Base-by-base conservation (phyloP, 2,888 invertebrate genomes). In the Muschampia plurimacula region DNA sequence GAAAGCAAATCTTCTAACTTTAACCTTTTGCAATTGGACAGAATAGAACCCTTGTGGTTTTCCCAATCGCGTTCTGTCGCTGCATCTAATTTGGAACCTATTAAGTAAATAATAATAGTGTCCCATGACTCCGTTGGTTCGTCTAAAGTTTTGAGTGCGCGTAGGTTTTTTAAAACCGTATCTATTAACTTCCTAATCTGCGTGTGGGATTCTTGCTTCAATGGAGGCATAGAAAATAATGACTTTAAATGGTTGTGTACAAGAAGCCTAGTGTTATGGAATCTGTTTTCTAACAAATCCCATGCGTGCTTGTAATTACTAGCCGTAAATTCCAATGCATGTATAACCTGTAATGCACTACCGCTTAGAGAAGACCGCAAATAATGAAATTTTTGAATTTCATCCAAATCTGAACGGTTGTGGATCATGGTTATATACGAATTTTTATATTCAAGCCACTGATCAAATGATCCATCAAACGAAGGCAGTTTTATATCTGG, bases 251-350 rank as follows among this genome's bases (percentile, higher is more conserved):
- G 59, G 13, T 59, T 59, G 59, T 59, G 59, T 32, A 59, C 32
- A 2, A 59, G 59, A 59, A 59, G 59, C 7, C 59, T 59, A 32
- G 59, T 59, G 13, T 59, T 59, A 59, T 59, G 59, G 32, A 59
- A 59, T 59, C 59, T 59, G 59, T 59, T 59, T 59, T 59, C 57
- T 59, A 59, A 59, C 13, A 59, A 32, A 28, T 59, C 57, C 57
- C 57, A 59, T 32, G 57, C 57, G 32, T 59, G 57, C 1, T 32
- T 59, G 32, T 59, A 59, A 59, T 59, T 59, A 59, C 59, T 32
- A 59, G 57, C 57, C 13, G 57, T 28, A 10, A 59, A 59, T 59
- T 59, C 57, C 9, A 59, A 59, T 32, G 57, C 57, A 13, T 59
- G 57, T 59, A 59, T 59, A 59, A 59, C 57, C 7, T 59, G 57